Base-by-base conservation (phyloP, 2,888 invertebrate genomes). In the Pachydiplax longipennis region DNA sequence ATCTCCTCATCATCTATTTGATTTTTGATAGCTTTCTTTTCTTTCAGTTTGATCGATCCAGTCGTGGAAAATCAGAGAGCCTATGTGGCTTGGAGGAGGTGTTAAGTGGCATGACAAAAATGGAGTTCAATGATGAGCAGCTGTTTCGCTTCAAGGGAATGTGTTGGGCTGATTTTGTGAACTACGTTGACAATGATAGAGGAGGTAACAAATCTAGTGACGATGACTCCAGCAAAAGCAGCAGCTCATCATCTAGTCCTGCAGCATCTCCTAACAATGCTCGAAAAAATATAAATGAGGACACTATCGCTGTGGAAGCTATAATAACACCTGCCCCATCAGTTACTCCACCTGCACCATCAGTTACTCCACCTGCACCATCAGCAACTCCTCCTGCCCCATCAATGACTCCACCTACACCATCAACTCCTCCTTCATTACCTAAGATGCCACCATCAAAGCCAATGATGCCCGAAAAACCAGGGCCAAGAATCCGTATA, bases 91-190 rank as follows among this genome's bases (percentile, higher is more conserved):
- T 95, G 81, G 95, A 94, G 92, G 95, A 95, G 92, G 94, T 95
- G 10, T 93, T 95, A 80, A 94, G 93, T 91, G 93, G 94, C 91
- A 92, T 95, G 87, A 94, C 94, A 91, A 94, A 94, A n/a, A 94
- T 94, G 58, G 95, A 95, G 91, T 95, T 95, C 92, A 94, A 94
- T 91, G 95, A 95, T 92, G 94, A 94, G 91, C 94, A 95, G 91
- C 93, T 95, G 31, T 94, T 94, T 18, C 94, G 94, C 53, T 95
- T 94, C 92, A 95, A 95, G 93, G 94, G 94, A 12, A 93, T 94
- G 93, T 92, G 93, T 90, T 94, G 94, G 94, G 91, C 92, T 44
- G 94, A 94, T 91, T 94, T 94, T 92, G 93, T 94, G 93, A 92
- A 93, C 93, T 91, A 95, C 93, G 93, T 93, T 94, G 92, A 91